phyloP scores from a whole-genome alignment of 2,797 vertebrate species.

The Pantherophis vulpinus region DNA sequence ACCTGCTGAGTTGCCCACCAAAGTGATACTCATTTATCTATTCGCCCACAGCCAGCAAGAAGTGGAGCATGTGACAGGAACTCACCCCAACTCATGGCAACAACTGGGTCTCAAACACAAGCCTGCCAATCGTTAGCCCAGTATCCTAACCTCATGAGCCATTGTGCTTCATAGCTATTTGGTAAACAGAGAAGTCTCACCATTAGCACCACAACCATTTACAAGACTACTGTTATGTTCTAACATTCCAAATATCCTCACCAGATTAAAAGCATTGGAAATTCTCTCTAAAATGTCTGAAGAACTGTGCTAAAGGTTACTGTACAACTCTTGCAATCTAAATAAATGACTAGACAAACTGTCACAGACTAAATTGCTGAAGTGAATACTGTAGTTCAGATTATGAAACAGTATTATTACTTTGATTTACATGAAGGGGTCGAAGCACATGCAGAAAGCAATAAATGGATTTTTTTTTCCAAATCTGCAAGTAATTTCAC shows the following conservation, averaged over 20 bases:
- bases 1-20: background rate
- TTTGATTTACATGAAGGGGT: slow-evolving; percentile 18
- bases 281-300: background rate
- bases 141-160: background rate
- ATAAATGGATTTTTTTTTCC: background rate
- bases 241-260: background rate
- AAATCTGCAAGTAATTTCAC: background rate
- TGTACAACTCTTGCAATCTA: background rate
- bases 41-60: background rate
- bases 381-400: background rate
- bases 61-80: background rate
- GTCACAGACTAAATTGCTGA: slow-evolving; percentile 18
- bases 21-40: background rate
- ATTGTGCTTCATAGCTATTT: background rate
- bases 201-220: background rate
- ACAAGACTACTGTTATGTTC: background rate
- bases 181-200: background rate
- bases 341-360: slow-evolving; percentile 32
- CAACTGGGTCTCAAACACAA: background rate
- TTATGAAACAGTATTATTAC: slow-evolving; percentile 23
- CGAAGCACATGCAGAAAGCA: background rate
- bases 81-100: background rate
- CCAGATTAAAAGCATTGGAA: background rate
- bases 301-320: background rate
- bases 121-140: background rate